Base-by-base conservation (phyloP, 2,797 vertebrate species). In the Anguilla obscura region DNA sequence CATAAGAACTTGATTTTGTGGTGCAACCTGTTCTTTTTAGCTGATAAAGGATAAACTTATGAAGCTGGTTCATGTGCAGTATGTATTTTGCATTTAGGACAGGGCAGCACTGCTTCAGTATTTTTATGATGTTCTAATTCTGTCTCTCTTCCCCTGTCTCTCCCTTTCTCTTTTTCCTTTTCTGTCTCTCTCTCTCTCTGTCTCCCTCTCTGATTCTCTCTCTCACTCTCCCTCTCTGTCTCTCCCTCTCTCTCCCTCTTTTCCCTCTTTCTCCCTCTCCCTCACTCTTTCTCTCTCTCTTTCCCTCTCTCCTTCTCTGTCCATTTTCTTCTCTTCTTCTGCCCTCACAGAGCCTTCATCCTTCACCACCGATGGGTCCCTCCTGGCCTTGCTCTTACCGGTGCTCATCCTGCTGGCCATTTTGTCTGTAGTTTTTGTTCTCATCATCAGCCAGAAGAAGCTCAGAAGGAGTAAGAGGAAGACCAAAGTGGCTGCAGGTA, bases 321-420 rank as follows among this genome's bases (percentile, higher is more conserved):
- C 7, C 36, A 40, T 40, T 9, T 63, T 50, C 76, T n/a, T 69
- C 71, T 66, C 1, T 76, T 33, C 33, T 48, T 21, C 58, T 48
- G 10, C 1, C 0, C 90, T 27, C 52, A n/a, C 90, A 95, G 94
- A 90, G 10, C 40, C 4, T 4, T 3, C 86, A n/a, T 1, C n/a
- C 0, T 45, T 58, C 1, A 14, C 0, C 45, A 84, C 89, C 0
- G 18, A 63, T 36, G 21, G 63, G 21, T 30, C 89, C 3, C 86
- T 92, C 50, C 14, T 94, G 89, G 80, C 90, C 60, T 33, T 94
- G 79, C 36, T 94, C 12, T 85, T 95, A n/a, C 93, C 92, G 0
- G 54, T 95, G 33, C 86, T 90, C 80, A 82, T 96, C 56, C 58
- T 89, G 33, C 74, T 90, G 10, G 84, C 33, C 0, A 84, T 52